Evolutionary conservation across 1,140 invertebrate genomes (phyloP), one percentile per base, ranked within the genome.

Genomic region (Triops cancriformis): DNA sequence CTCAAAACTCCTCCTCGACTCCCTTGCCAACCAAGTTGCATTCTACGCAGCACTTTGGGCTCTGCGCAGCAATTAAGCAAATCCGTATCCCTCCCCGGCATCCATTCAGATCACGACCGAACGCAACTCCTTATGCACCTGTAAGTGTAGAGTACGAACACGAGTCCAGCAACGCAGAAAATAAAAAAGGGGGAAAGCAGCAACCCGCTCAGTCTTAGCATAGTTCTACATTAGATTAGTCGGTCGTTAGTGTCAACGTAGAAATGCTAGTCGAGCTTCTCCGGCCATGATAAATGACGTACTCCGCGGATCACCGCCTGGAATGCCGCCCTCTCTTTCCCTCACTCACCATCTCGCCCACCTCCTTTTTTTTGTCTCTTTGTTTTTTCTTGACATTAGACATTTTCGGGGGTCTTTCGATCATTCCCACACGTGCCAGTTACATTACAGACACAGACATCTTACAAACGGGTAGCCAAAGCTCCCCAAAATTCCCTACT

Each of bases 191-290:
- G 18, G 18, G 6, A 23, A 23, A 64, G 6, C 10, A 64, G 1
- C 6, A 64, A 64, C 51, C 18, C 43, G 11, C 5, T 18, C 18
- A 14, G 51, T 64, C 51, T 64, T 64, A 64, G 51, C 51, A 64
- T 64, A 64, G 51, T 64, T 64, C 51, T 64, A 64, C 51, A n/a
- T 64, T 64, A 64, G 51, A 64, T 64, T 64, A 64, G 51, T 64
- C n/a, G 14, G 51, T 64, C 51, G 51, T 64, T 64, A 64, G 51
- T 64, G 51, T 64, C 51, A 64, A 64, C 51, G 51, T 64, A 14
- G 51, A 64, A 64, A 64, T n/a, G 51, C 51, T 12, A 64, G 51
- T 10, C 51, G 14, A 64, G 51, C 51, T 64, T 64, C 51, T 18
- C 31, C 2, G 31, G 51, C 51, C 9, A 64, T 64, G 51, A 64